These are phyloP conservation scores for Xiphydria camelus DNA, from an alignment of 2,888 invertebrate species.

Conservation along the genomic window DNA sequence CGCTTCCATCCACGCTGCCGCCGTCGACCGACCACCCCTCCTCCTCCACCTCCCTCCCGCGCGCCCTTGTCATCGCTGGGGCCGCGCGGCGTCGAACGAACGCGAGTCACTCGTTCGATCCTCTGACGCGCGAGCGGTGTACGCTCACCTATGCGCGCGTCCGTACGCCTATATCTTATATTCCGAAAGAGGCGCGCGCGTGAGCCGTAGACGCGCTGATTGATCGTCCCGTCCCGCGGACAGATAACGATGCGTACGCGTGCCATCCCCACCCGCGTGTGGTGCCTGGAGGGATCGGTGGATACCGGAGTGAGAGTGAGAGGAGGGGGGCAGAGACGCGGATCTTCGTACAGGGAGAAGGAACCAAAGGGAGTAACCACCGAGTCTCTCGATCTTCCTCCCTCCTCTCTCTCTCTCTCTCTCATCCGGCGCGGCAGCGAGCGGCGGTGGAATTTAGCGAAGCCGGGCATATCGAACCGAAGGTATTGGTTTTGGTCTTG, in stretches of 20 bases:
- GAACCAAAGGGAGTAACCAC: too few relatives aligned
- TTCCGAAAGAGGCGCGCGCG: too few relatives aligned
- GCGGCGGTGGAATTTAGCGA: too few relatives aligned
- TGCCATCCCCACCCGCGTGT: conserved; percentile 27
- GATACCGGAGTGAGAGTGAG: too few relatives aligned
- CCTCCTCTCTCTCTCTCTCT: background rate
- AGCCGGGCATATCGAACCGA: conserved; percentile 1
- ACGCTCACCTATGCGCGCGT: conserved; percentile 4
- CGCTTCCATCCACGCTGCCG: conserved; percentile 43
- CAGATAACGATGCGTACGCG: conserved; percentile 49
- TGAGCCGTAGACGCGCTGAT: conserved; percentile 37
- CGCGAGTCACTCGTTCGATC: too few relatives aligned
- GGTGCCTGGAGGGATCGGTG: background rate
- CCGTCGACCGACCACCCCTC: conserved; percentile 11
- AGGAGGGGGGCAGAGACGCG: too few relatives aligned
- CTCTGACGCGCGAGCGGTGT: too few relatives aligned
- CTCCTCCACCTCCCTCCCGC: conserved; percentile 23
- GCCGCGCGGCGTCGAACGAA: conserved; percentile 26
- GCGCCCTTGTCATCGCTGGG: conserved; percentile 3
- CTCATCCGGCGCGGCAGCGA: too few relatives aligned
- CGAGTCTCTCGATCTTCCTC: too few relatives aligned
- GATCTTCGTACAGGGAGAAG: too few relatives aligned
- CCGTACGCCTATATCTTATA: too few relatives aligned
- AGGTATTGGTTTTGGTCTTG: background rate
- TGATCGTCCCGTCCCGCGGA: conserved; percentile 37